Evolutionary conservation across 2,113 vertebrate species (phyloP), one percentile per base, ranked within the genome.

Genomic region (Meles meles): DNA sequence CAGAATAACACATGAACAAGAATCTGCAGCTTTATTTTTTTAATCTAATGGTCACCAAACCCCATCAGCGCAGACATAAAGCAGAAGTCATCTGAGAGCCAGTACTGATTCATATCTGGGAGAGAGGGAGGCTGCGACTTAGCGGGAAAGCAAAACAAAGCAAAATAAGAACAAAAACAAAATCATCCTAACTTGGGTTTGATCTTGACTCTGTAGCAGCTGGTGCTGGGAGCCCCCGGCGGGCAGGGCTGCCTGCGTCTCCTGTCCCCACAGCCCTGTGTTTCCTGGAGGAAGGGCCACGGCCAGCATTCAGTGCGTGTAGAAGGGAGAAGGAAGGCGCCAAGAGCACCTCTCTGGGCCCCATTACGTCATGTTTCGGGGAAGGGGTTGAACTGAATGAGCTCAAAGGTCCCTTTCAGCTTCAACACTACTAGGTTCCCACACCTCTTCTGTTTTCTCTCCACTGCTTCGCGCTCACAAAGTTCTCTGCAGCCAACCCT

Each of bases 61-160:
- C 85, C 44, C 67, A 44, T 37, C 34, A 92, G 67, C 55, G 61
- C n/a, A 97, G 96, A 96, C 74, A 90, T 63, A 96, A 96, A 92
- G n/a, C 94, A 97, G 90, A 96, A 47, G 74, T 80, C 69, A 79
- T 88, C 74, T 83, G 79, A 67, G 72, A 96, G 94, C 61, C 92
- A 92, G 80, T 18, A 18, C 87, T 96, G 92, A 91, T 96, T 83
- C 79, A 39, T 92, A 96, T 93, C 96, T 96, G 52, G 61, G 39
- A 52, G 12, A 29, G 83, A 96, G 39, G n/a, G 61, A 89, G 44
- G 47, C 47, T 9, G 17, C 63, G 87, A 55, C 61, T 93, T 97
- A 65, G 47, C 27, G 83, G 90, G 49, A 63, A 91, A 95, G 52
- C 37, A 96, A 84, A 65, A 44, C 76, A 90, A 44, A 92, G 57